Percentiles rank a stretch among this genome's conserved stretches.
Conservation (phyloP, 1,140 invertebrate species). For the Macrotrachela quadricornifera region DNA sequence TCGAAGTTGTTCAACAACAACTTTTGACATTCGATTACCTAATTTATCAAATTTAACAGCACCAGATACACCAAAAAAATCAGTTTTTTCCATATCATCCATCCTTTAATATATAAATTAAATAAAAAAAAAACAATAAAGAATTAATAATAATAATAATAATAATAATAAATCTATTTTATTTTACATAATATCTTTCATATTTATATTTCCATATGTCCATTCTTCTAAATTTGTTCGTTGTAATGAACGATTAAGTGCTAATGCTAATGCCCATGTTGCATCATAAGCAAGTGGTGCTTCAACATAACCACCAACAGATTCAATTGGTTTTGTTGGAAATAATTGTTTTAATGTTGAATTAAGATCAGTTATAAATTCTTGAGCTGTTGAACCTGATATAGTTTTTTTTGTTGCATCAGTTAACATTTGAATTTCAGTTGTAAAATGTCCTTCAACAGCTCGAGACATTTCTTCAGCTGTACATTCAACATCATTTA, state of each 20-base stretch:
- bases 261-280: constrained; percentile 85
- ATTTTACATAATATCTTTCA: constrained; percentile 43
- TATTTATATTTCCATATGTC: constrained; percentile 49
- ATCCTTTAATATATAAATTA: too few relatives aligned
- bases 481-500: constrained; percentile 70
- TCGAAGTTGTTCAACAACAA: constrained; percentile 85
- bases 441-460: constrained; percentile 86
- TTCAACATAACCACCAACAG: constrained; percentile 64
- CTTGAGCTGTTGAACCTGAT: constrained; percentile 30
- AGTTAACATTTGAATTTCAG: constrained; percentile 93
- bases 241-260: constrained; percentile 64
- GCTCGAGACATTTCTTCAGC: constrained; percentile 68
- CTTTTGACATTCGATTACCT: constrained; percentile 92
- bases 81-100: constrained; percentile 82
- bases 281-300: constrained; percentile 95
- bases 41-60: constrained; percentile 76
- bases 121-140: too few relatives aligned
- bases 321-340: constrained; percentile 7
- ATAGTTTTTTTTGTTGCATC: constrained; percentile 63
- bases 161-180: too few relatives aligned
- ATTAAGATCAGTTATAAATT: too few relatives aligned
- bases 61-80: constrained; percentile 87
- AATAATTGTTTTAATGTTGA: too few relatives aligned
- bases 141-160: too few relatives aligned
- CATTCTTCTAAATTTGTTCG: background rate